Conservation (phyloP, 2,888 invertebrate species). For the Elmis aenea region DNA sequence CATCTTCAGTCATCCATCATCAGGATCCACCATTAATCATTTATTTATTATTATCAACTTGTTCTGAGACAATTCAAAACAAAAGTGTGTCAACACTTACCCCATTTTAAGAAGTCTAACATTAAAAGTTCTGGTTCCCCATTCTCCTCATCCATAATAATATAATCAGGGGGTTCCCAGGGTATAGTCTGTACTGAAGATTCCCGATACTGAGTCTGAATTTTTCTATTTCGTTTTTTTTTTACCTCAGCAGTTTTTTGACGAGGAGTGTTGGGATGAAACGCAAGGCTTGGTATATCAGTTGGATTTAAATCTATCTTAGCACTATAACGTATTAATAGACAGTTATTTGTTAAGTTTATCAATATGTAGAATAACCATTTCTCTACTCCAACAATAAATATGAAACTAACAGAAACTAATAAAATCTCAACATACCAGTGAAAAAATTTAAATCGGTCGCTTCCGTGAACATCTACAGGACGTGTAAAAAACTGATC, state of each 20-base stretch:
- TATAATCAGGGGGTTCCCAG: constrained; percentile 65
- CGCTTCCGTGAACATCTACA: constrained; percentile 21
- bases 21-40: no score
- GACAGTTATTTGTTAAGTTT: no score
- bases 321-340: not conserved
- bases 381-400: no score
- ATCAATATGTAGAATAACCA: no score
- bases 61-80: not conserved
- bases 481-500: no score
- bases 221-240: constrained; percentile 45
- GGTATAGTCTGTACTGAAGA: constrained; percentile 73
- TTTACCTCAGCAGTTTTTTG: not conserved
- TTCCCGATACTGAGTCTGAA: constrained; percentile 70
- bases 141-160: constrained; percentile 46
- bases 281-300: constrained; percentile 10
- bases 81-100: constrained; percentile 25
- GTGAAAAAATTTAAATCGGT: constrained; percentile 25
- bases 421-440: constrained; percentile 11
- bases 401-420: no score
- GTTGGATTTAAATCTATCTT: not conserved
- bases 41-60: no score
- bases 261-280: constrained; percentile 17
- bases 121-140: constrained; percentile 62
- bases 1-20: no score
- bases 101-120: constrained; percentile 50